Base-by-base conservation (phyloP, 2,797 vertebrate genomes). In the Lophotriccus pileatus region DNA sequence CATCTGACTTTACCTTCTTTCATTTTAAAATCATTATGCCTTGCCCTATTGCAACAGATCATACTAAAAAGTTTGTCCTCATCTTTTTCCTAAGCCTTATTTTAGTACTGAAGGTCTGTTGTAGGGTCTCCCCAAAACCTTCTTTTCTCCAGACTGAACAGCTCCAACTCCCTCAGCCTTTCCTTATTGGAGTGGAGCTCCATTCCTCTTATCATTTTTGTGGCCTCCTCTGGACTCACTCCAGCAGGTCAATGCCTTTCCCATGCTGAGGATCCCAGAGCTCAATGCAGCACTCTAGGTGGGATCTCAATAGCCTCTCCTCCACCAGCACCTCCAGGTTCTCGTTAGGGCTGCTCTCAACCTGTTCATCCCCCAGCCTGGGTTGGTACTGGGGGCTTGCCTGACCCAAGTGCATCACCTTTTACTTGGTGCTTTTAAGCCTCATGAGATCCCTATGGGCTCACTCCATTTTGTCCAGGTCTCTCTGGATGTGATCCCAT, bases 171-270 rank as follows among this genome's bases (percentile, higher is more conserved):
- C 53, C 36, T 76, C 13, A 60, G 4, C 18, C 16, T 67, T 64
- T 64, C 14, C 6, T 46, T 8, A 27, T 1, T 28, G 12, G 4
- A 56, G 13, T 28, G 7, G 3, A 41, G 3, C 5, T 56, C 25
- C 18, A 59, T 3, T 2, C 9, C 32, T 30, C 11, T 27, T 17
- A 1, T 17, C 2, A 53, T 32, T 24, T 39, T 50, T 12, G 3
- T 10, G 12, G 9, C 4, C 4, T 32, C 30, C 28, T 76, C 18
- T 62, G 37, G 28, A 14, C 15, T 0, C 0, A 0, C 8, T 56
- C 5, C 20, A 41, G 2, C 10, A 41, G 7, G 0, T 28, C 6
- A 3, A 5, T 56, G 12, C 28, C 6, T 19, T 63, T 63, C 10
- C 15, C 1, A 1, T 28, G 18, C 37, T 24, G 62, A 60, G n/a